These are phyloP conservation scores for Neolamprologus devosi DNA, from an alignment of 2,113 vertebrate genomes.

Conservation along the genomic window DNA sequence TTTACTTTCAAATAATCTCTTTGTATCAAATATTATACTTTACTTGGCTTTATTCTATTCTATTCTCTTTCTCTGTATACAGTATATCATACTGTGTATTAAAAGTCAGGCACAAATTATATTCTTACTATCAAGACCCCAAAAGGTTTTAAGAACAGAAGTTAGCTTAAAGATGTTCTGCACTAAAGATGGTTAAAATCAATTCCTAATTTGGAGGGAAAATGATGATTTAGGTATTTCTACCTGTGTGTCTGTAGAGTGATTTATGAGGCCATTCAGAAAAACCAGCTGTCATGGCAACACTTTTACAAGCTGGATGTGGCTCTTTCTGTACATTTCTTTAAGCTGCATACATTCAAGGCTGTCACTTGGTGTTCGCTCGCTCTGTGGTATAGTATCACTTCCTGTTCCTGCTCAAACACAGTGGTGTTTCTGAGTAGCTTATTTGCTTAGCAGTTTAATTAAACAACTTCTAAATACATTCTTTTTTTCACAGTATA, in stretches of 20 bases:
- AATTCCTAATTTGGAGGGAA: not conserved
- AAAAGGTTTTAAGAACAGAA: not conserved
- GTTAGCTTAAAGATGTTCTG: not conserved
- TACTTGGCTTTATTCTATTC: not conserved
- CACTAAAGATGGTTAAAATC: not conserved
- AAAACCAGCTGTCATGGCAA: not conserved
- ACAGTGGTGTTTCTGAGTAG: no score
- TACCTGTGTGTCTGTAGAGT: not conserved
- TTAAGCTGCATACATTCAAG: not conserved
- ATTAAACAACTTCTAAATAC: no score
- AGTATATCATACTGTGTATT: not conserved
- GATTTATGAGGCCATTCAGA: slow-evolving; percentile 34
- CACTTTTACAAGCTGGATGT: slow-evolving; percentile 12
- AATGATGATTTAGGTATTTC: not conserved
- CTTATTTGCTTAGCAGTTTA: no score
- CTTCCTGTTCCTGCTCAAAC: no score
- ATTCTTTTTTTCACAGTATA: no score
- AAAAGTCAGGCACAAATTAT: not conserved
- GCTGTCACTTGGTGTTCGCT: no score
- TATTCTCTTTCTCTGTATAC: not conserved
- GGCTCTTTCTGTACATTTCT: not conserved
- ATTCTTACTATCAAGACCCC: not conserved
- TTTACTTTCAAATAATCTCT: not conserved
- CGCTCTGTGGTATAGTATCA: no score
- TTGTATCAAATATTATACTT: not conserved